Percentiles rank a stretch among this genome's conserved stretches.
Conservation (phyloP, 2,888 invertebrate species). For the Phaedon cochleariae region DNA sequence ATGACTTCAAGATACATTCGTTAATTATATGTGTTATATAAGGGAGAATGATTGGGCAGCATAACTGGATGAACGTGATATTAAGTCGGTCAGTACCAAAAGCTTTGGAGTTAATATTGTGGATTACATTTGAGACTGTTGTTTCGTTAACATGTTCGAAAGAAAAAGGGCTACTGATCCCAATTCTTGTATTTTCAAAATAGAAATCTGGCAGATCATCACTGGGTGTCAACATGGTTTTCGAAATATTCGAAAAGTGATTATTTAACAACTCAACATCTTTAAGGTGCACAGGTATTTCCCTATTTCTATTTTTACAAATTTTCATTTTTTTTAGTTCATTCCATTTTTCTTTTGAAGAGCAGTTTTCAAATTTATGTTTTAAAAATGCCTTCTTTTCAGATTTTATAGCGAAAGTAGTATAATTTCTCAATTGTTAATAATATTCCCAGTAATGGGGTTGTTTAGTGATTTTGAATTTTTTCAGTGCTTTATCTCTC, state of each 20-base stretch:
- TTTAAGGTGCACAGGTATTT: neutral
- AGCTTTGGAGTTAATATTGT: conserved; percentile 10
- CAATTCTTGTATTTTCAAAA: neutral
- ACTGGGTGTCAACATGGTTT: neutral
- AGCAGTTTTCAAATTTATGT: conserved; percentile 10
- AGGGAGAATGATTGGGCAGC: neutral
- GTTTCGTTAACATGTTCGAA: neutral
- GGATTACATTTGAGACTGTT: too few relatives aligned
- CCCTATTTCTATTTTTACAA: neutral
- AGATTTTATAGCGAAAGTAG: conserved; percentile 6
- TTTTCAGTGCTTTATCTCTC: conserved; percentile 4
- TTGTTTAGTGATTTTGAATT: neutral
- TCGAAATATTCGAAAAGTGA: neutral
- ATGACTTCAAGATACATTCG: conserved; percentile 4
- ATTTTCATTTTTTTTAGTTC: conserved; percentile 12
- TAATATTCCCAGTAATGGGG: conserved; percentile 11
- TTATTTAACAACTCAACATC: neutral
- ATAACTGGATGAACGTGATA: conserved; percentile 1
- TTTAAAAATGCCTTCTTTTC: conserved; percentile 11
- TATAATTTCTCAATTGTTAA: conserved; percentile 10
- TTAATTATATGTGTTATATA: conserved; percentile 5
- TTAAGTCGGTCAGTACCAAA: neutral
- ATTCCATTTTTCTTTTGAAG: neutral
- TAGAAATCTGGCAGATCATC: neutral
- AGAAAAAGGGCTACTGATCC: neutral